A percentile compares a stretch with the other conserved stretches of the same genome.
These are phyloP conservation scores for Toxonevra muliebris DNA, from an alignment of 2,888 invertebrate genomes.

Conservation along the genomic window DNA sequence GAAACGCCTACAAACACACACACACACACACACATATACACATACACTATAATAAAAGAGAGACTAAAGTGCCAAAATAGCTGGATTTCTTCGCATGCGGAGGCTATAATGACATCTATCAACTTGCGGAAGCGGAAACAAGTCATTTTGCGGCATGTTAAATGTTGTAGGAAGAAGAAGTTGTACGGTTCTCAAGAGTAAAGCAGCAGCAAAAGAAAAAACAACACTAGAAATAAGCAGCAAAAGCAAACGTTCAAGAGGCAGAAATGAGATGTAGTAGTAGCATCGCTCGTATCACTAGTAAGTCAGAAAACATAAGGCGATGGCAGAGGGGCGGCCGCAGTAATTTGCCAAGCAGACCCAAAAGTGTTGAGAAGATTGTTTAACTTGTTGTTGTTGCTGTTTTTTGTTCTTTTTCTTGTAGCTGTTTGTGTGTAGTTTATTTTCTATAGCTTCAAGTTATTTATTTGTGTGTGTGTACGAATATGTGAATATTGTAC, in stretches of 20 bases:
- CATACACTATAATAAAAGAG: constrained; percentile 6
- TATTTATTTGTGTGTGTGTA: neutral
- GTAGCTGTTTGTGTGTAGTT: neutral
- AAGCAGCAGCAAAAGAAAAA: neutral
- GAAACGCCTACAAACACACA: constrained; percentile 21
- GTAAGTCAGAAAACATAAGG: neutral
- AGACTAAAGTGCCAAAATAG: constrained; percentile 38
- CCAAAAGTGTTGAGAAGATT: constrained; percentile 4
- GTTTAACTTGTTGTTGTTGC: constrained; percentile 4
- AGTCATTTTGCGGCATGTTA: constrained; percentile 60
- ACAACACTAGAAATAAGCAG: neutral
- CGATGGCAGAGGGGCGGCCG: constrained; percentile 1
- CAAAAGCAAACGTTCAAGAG: neutral
- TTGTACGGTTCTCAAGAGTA: neutral
- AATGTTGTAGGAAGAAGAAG: constrained; percentile 24
- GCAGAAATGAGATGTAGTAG: neutral
- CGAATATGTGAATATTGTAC: neutral
- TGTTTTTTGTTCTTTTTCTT: neutral
- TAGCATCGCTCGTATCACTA: neutral
- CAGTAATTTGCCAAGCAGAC: constrained; percentile 3
- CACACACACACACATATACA: constrained; percentile 16
- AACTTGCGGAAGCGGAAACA: constrained; percentile 60
- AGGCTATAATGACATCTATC: constrained; percentile 59
- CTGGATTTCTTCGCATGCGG: constrained; percentile 15
- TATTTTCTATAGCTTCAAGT: neutral